These are phyloP conservation scores for Entomyzon cyanotis DNA, from an alignment of 2,113 vertebrate genomes.

Conservation along the genomic window DNA sequence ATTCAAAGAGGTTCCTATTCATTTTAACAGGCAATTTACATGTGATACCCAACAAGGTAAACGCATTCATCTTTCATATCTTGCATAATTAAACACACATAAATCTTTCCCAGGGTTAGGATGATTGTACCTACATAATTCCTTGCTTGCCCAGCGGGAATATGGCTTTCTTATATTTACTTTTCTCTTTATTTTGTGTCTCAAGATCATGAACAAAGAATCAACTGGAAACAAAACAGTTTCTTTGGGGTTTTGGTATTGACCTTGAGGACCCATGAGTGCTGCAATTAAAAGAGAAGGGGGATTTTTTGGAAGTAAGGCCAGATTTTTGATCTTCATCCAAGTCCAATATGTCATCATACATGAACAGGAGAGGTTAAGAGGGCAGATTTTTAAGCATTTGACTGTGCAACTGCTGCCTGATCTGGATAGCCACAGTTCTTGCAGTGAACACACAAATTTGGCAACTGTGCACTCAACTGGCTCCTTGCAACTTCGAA, in stretches of 20 bases:
- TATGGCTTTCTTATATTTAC: not conserved
- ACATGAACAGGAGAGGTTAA: constrained; percentile 4
- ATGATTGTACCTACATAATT: not conserved
- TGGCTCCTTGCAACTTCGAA: not conserved
- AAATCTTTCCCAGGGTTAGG: not conserved
- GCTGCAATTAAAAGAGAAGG: not conserved
- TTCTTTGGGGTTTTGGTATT: not conserved
- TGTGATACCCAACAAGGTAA: not conserved
- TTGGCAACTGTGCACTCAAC: not conserved
- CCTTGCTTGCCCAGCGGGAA: not conserved
- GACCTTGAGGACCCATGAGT: not conserved
- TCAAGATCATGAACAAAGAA: not conserved
- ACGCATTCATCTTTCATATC: not conserved
- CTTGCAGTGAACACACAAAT: not conserved
- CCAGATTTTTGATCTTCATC: constrained; percentile 15
- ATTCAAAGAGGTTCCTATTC: not conserved
- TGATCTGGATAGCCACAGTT: not conserved
- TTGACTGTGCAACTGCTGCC: not conserved
- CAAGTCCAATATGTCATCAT: constrained; percentile 38
- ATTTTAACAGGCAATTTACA: not conserved
- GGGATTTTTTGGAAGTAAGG: not conserved
- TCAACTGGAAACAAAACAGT: not conserved
- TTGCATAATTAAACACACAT: not conserved
- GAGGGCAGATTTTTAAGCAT: constrained; percentile 16
- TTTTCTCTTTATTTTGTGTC: not conserved